Evolutionary conservation across 2,113 vertebrate species (phyloP).

Genomic region (Mus spicilegus): DNA sequence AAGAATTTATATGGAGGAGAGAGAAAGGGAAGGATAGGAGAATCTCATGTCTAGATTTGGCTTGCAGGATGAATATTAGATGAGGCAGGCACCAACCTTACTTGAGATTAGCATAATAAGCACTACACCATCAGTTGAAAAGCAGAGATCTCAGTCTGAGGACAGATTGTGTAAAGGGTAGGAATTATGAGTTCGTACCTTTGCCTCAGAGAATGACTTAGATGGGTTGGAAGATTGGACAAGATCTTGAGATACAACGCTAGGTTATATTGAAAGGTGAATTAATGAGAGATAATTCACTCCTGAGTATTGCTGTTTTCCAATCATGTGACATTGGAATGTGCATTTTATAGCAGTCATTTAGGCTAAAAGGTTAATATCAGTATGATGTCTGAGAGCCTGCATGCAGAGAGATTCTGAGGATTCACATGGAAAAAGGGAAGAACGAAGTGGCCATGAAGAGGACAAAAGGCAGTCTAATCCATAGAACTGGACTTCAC

Average conservation of each 20-base stretch:
- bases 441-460: too few species aligned
- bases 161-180: background rate
- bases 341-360: background rate
- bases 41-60: background rate
- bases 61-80: background rate
- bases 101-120: background rate
- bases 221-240: rapidly evolving
- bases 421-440: background rate
- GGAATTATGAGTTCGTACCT: background rate
- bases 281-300: too few species aligned
- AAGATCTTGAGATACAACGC: background rate
- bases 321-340: background rate
- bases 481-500: background rate
- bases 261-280: background rate
- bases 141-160: background rate
- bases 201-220: background rate
- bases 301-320: background rate
- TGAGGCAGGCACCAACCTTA: background rate
- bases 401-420: background rate
- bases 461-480: background rate
- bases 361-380: background rate
- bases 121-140: background rate
- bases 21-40: too few species aligned
- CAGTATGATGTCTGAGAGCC: background rate
- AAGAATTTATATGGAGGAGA: background rate